Conservation (phyloP, 2,113 vertebrate species). For the Notiomystis cincta region DNA sequence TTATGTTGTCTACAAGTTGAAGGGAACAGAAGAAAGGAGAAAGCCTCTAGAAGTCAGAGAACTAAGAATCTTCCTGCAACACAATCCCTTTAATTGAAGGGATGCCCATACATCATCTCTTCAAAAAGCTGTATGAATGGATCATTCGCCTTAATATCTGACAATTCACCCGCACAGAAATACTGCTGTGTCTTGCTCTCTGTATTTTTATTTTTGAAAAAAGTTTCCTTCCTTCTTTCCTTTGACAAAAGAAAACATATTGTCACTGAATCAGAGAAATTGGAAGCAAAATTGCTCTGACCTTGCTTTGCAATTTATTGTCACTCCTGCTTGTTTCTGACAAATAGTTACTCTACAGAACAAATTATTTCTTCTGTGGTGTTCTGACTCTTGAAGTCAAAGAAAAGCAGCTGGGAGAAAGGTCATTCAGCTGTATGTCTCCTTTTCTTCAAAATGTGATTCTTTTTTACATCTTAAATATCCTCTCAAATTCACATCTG, state of each 20-base stretch:
- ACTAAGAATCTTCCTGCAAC: background rate
- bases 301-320: background rate
- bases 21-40: background rate
- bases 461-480: background rate
- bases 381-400: background rate
- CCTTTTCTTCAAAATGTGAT: background rate
- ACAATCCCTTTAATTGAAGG: background rate
- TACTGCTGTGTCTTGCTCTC: background rate
- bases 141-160: background rate
- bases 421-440: background rate
- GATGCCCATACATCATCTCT: background rate
- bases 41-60: background rate
- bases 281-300: background rate
- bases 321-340: background rate
- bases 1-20: background rate
- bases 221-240: background rate
- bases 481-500: background rate
- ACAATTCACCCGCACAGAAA: background rate
- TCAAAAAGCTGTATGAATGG: background rate
- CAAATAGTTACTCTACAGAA: background rate
- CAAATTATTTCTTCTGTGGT: background rate
- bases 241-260: conserved; percentile 5
- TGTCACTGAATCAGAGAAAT: conserved; percentile 8
- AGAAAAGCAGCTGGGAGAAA: background rate
- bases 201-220: background rate